Base-by-base conservation (phyloP, 2,888 invertebrate species). In the Xestia ashworthii region DNA sequence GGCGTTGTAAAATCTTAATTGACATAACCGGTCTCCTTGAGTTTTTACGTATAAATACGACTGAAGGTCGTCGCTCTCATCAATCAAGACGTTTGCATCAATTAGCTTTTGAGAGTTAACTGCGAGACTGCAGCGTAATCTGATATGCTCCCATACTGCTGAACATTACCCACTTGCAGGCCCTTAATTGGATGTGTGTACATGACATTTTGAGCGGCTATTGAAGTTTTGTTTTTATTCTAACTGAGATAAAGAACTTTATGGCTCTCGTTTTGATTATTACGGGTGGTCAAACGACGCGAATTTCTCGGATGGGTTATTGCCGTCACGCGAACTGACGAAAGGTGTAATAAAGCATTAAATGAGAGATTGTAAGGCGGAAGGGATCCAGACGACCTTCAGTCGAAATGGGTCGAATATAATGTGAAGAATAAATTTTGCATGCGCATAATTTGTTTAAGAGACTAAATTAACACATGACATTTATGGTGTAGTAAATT, bases 61-160 rank as follows among this genome's bases (percentile, higher is more conserved):
- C 76, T 88, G 92, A 93, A 94, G 95, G 93, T 93, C 94, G 93
- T 93, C 92, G 93, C 89, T 92, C 94, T 91, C 94, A 93, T 94
- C 93, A 93, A 93, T 92, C 93, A 92, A 93, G 90, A 91, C 89
- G 92, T 93, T 94, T 93, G 92, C 94, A 94, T 94, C 95, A 95
- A 95, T 95, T 95, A 94, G 89, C 87, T 92, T 93, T 92, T 93
- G 90, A 91, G 91, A 91, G 91, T 90, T 89, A 91, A 89, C 87
- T 90, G 90, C 89, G 89, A 87, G 85, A 89, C 91, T 90, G 89
- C 91, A 92, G 90, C 87, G 95, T 93, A 95, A 96, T 93, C 91
- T 89, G 95, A 96, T 94, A 94, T 84, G 91, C 83, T 86, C 85
- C 84, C 89, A 89, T 89, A 91, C 89, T 90, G 89, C 82, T 83